Conservation (phyloP, 2,113 vertebrate genomes). For the Puntigrus tetrazona region DNA sequence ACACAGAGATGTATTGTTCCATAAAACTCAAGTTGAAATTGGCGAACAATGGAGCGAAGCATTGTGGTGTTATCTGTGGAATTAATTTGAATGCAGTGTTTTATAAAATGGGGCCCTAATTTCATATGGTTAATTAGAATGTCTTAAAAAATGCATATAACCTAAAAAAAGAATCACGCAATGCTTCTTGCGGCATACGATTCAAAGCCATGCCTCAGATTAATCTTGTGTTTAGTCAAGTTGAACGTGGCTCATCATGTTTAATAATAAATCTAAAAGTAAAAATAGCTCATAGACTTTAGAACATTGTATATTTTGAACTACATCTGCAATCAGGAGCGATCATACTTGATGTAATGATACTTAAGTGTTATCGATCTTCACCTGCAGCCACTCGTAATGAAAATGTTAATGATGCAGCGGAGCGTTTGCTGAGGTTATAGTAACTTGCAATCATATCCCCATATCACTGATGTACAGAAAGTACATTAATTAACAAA, state of each 20-base stretch:
- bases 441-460: constrained; percentile 21
- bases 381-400: constrained; percentile 7
- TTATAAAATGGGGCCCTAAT: background rate
- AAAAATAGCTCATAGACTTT: background rate
- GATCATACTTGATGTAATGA: background rate
- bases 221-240: too few species aligned
- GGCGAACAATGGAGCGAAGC: background rate
- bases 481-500: constrained; percentile 17
- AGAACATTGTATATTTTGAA: background rate
- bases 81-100: background rate
- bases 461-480: background rate
- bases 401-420: constrained; percentile 13
- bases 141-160: background rate
- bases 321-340: constrained; percentile 2
- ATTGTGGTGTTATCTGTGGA: background rate
- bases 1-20: constrained; percentile 12
- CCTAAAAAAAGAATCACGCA: too few species aligned
- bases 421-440: constrained; percentile 23
- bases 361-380: constrained; percentile 33
- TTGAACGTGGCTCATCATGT: background rate
- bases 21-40: constrained; percentile 5
- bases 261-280: background rate
- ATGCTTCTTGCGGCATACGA: too few species aligned
- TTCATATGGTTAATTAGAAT: background rate
- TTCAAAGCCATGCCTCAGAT: background rate